Base-by-base conservation (phyloP, 2,888 invertebrate species). In the Caenorhabditis becei region DNA sequence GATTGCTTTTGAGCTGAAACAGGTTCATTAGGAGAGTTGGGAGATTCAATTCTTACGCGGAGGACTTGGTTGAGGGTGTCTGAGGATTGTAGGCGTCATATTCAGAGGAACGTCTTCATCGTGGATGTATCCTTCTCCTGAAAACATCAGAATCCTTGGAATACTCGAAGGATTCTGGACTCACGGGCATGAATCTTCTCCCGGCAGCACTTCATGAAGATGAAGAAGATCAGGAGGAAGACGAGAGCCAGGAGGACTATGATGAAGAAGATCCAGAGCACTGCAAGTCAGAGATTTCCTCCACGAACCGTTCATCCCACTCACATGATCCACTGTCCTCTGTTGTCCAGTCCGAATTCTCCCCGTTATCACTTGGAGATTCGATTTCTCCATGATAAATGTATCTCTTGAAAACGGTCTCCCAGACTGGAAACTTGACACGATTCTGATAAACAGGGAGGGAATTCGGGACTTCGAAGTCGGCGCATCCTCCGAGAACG, bases 351-450 rank as follows among this genome's bases (percentile, higher is more conserved):
- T 69, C 62, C 8, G 26, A 26, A 37, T 49, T 26, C 20, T 65
- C 51, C 5, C 28, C 65, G 7, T 35, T 41, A 20, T 44, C 75
- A 49, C 32, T n/a, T 1, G 24, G 26, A 18, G 58, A 20, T 23
- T 65, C 70, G 23, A 70, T 53, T 24, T 74, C 62, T 5, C 79
- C 81, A 5, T 20, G 24, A 71, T 85, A 83, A 44, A 65, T 71
- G 35, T 67, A 75, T 26, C 85, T 53, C 3, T 49, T 66, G 71
- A 86, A 86, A 53, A 80, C 77, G n/a, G 85, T 86, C 11, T 84
- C 84, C 86, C 86, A 86, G 3, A 59, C 72, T 28, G 86, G 85
- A 49, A 84, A 84, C 70, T 84, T 77, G 47, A 84, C 83, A 14
- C 77, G 63, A 58, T 85, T 83, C 53, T 79, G 79, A 23, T 78